Conservation (phyloP, 2,888 invertebrate genomes). For the Pterostichus madidus region DNA sequence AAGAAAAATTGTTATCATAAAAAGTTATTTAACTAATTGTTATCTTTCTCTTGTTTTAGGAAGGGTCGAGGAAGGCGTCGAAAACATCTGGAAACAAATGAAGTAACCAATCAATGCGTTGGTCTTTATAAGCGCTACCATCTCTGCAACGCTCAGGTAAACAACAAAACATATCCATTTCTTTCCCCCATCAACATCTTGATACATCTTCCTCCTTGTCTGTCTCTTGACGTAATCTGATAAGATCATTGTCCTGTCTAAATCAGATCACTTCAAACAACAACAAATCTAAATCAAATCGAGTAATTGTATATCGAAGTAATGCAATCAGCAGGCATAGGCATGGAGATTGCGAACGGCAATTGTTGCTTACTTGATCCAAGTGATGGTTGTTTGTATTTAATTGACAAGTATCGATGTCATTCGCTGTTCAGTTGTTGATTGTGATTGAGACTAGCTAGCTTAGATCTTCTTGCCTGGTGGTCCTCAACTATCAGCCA, state of each 20-base stretch:
- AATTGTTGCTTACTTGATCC: conserved; percentile 20
- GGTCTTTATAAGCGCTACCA: conserved; percentile 88
- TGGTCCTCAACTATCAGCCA: conserved; percentile 42
- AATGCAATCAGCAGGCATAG: conserved; percentile 14
- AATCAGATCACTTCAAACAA: conserved; percentile 31
- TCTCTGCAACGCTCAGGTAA: conserved; percentile 89
- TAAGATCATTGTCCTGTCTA: conserved; percentile 39
- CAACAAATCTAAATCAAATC: conserved; percentile 38
- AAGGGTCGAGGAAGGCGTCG: conserved; percentile 74
- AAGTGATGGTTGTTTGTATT: conserved; percentile 15
- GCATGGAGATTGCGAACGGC: conserved; percentile 25
- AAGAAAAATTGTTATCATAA: too few species aligned
- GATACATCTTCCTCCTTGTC: too few species aligned
- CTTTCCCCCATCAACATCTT: too few species aligned
- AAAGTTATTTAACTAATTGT: not conserved
- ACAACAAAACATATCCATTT: conserved; percentile 68
- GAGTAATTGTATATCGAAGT: conserved; percentile 26
- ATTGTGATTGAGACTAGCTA: not conserved
- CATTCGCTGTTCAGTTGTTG: conserved; percentile 10
- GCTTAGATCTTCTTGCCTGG: conserved; percentile 13
- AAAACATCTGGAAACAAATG: conserved; percentile 68
- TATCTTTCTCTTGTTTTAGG: conserved; percentile 73
- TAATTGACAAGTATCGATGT: conserved; percentile 51
- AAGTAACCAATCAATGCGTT: conserved; percentile 80
- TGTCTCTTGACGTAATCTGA: conserved; percentile 4